A percentile compares a stretch with the other conserved stretches of the same genome.
phyloP scores from a whole-genome alignment of 2,888 invertebrate genomes.

The Bimastos eiseni region DNA sequence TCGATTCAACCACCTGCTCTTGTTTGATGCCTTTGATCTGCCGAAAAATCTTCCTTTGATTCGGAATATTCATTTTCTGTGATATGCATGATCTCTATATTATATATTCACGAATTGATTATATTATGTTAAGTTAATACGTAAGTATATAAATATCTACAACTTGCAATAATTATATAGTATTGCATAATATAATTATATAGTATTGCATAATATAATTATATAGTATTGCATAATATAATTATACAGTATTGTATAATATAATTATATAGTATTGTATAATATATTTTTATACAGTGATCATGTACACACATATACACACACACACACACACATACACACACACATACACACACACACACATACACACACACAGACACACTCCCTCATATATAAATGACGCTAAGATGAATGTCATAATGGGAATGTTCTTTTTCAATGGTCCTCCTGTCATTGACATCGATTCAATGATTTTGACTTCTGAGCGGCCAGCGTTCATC shows the following conservation, averaged over 20 bases:
- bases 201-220: no score
- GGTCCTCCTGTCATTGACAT: not conserved
- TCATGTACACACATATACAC: not conserved
- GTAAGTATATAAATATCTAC: no score
- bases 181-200: no score
- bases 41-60: not conserved
- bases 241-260: no score
- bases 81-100: not conserved
- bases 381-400: not conserved
- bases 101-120: not conserved
- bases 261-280: no score
- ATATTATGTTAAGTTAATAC: no score
- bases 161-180: no score
- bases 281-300: no score
- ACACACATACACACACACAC: not conserved
- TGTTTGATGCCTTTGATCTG: not conserved
- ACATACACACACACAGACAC: not conserved
- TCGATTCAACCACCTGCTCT: not conserved
- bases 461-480: not conserved
- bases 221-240: no score
- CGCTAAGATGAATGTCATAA: not conserved
- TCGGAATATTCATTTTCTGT: not conserved
- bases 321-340: no score
- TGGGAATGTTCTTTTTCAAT: conserved; percentile 1
- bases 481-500: not conserved